Conservation (phyloP, 2,888 invertebrate species). For the Morpho helenor region DNA sequence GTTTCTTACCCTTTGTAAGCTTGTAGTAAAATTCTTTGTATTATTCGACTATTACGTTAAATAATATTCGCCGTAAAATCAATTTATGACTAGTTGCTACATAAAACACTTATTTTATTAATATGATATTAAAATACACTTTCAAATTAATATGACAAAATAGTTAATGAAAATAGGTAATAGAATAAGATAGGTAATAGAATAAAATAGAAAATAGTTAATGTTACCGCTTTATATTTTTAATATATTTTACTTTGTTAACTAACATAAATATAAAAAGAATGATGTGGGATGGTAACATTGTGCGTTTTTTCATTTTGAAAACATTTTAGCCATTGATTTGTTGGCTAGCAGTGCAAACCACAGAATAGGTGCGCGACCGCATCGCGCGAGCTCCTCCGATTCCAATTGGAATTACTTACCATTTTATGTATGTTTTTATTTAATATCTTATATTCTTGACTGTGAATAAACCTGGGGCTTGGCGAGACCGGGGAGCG, state of each 20-base stretch:
- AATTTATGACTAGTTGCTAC: too few relatives aligned
- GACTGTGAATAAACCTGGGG: conserved; percentile 61
- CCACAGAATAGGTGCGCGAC: conserved; percentile 62
- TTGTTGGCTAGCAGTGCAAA: conserved; percentile 48
- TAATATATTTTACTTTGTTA: conserved; percentile 11
- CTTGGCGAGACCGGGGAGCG: conserved; percentile 46
- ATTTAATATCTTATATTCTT: conserved; percentile 74
- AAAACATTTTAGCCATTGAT: conserved; percentile 40
- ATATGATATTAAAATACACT: too few relatives aligned
- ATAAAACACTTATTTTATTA: too few relatives aligned
- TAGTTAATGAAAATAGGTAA: too few relatives aligned
- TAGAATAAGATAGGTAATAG: too few relatives aligned
- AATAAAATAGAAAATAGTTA: background rate
- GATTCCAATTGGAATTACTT: conserved; percentile 73
- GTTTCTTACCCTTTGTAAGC: conserved; percentile 69
- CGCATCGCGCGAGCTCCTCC: conserved; percentile 53
- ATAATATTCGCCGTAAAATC: too few relatives aligned
- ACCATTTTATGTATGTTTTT: conserved; percentile 74
- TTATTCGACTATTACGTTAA: conserved; percentile 36
- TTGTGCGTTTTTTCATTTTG: conserved; percentile 36
- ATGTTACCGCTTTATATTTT: background rate
- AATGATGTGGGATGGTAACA: conserved; percentile 14
- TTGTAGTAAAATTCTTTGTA: conserved; percentile 57
- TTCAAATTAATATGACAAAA: too few relatives aligned
- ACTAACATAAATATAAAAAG: conserved; percentile 8